Evolutionary conservation across 2,888 invertebrate genomes (phyloP).

Genomic region (Lomographa bimaculata): DNA sequence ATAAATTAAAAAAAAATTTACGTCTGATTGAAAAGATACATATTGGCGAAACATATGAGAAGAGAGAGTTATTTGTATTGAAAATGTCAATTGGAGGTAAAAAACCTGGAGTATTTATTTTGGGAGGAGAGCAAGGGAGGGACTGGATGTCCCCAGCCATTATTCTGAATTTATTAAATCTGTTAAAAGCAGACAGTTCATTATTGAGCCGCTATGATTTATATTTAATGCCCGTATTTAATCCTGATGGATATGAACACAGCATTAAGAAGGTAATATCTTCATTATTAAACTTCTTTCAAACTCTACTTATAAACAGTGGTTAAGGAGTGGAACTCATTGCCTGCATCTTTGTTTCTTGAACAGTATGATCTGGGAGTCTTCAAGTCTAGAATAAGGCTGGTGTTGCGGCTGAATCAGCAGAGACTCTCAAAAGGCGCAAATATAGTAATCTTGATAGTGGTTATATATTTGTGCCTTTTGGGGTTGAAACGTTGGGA

Average conservation of each 20-base stretch:
- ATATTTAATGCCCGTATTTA: conserved; percentile 65
- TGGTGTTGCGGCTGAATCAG: too few species aligned
- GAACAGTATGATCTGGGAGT: too few species aligned
- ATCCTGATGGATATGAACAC: conserved; percentile 70
- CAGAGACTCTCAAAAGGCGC: too few species aligned
- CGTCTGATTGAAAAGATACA: conserved; percentile 41
- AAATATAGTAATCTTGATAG: too few species aligned
- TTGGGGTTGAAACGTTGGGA: too few species aligned
- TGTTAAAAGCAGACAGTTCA: too few species aligned
- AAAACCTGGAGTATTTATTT: conserved; percentile 54
- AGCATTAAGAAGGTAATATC: conserved; percentile 50
- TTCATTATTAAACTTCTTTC: too few species aligned
- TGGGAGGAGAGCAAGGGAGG: conserved; percentile 66
- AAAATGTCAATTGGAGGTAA: conserved; percentile 48
- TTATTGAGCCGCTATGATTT: conserved; percentile 46
- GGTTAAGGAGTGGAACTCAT: too few species aligned
- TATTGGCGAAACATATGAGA: conserved; percentile 58
- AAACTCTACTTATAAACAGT: too few species aligned
- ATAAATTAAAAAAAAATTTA: conserved; percentile 36
- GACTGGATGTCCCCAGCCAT: conserved; percentile 66
- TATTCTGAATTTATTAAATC: conserved; percentile 51
- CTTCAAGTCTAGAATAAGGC: too few species aligned
- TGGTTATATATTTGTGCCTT: too few species aligned
- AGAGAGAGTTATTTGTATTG: conserved; percentile 55
- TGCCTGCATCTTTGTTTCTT: too few species aligned